Conservation (phyloP, 2,888 invertebrate genomes). For the Drosophila tanythrix region DNA sequence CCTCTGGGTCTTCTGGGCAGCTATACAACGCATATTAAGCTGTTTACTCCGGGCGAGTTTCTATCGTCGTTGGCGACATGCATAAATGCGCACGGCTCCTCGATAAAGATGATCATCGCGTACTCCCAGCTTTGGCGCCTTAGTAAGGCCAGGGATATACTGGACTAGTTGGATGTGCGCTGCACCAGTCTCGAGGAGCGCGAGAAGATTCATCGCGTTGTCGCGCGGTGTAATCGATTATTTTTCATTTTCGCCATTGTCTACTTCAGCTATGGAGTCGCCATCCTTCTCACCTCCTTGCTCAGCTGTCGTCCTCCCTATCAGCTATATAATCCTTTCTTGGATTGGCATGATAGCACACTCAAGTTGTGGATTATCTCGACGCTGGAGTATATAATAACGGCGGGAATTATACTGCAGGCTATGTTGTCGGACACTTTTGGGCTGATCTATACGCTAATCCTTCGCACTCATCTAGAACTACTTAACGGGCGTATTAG, state of each 20-base stretch:
- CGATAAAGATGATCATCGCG: conserved; percentile 61
- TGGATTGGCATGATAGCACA: conserved; percentile 64
- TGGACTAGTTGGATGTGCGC: conserved; percentile 67
- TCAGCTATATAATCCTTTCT: conserved; percentile 70
- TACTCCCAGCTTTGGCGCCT: conserved; percentile 60
- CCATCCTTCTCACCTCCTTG: conserved; percentile 58
- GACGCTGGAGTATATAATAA: conserved; percentile 58
- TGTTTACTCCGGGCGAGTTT: conserved; percentile 67
- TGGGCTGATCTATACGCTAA: background rate
- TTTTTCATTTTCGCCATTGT: conserved; percentile 59
- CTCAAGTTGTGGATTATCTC: conserved; percentile 55
- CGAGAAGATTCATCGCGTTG: conserved; percentile 54
- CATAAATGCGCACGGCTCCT: conserved; percentile 71
- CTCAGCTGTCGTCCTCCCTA: conserved; percentile 68
- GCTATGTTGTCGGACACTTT: conserved; percentile 62
- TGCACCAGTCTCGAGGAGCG: conserved; percentile 55
- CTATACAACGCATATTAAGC: conserved; percentile 56
- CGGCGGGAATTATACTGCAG: conserved; percentile 62
- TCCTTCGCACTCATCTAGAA: conserved; percentile 63
- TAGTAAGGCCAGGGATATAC: conserved; percentile 47
- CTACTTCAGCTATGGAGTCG: conserved; percentile 62
- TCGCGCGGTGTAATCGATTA: conserved; percentile 58
- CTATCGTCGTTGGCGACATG: conserved; percentile 72
- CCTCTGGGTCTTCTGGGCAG: conserved; percentile 64
- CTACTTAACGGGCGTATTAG: conserved; percentile 61